A percentile compares a stretch with the other conserved stretches of the same genome.
These are phyloP conservation scores for Amphilophus citrinellus DNA, from an alignment of 2,113 vertebrate species.

Conservation along the genomic window DNA sequence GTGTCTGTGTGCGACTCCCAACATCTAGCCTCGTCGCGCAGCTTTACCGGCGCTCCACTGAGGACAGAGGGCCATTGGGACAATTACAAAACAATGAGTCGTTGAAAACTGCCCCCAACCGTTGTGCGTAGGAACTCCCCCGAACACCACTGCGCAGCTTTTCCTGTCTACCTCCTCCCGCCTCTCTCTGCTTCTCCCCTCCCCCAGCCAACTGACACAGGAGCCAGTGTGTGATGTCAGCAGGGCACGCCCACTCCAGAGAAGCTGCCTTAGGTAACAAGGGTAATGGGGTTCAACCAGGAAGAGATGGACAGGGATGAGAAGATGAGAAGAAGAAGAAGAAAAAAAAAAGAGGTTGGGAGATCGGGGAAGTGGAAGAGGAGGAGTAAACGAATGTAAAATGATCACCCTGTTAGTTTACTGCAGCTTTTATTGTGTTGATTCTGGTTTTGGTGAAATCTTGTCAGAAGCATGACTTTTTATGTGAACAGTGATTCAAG, in stretches of 20 bases:
- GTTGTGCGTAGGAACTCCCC: constrained; percentile 33
- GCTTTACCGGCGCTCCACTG: constrained; percentile 37
- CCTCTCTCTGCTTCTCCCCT: neutral
- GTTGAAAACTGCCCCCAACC: constrained; percentile 50
- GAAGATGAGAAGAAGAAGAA: neutral
- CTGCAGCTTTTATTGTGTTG: neutral
- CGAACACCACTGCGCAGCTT: constrained; percentile 4
- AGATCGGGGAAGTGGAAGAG: neutral
- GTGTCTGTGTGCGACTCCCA: constrained; percentile 26
- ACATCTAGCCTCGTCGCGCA: constrained; percentile 37
- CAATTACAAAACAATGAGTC: constrained; percentile 81
- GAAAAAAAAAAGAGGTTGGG: neutral
- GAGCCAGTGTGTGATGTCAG: constrained; percentile 66
- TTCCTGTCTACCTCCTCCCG: constrained; percentile 50
- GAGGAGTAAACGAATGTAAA: neutral
- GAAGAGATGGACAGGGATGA: constrained; percentile 12
- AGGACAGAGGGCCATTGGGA: constrained; percentile 71
- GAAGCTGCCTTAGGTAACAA: constrained; percentile 76
- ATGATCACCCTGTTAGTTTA: neutral
- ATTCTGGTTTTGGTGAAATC: neutral
- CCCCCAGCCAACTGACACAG: constrained; percentile 57
- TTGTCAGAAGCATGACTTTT: neutral
- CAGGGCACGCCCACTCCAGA: constrained; percentile 54
- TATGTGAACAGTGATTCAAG: neutral
- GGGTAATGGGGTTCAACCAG: constrained; percentile 61